These are phyloP conservation scores for Microplitis demolitor DNA, from an alignment of 1,140 invertebrate genomes.

Conservation along the genomic window DNA sequence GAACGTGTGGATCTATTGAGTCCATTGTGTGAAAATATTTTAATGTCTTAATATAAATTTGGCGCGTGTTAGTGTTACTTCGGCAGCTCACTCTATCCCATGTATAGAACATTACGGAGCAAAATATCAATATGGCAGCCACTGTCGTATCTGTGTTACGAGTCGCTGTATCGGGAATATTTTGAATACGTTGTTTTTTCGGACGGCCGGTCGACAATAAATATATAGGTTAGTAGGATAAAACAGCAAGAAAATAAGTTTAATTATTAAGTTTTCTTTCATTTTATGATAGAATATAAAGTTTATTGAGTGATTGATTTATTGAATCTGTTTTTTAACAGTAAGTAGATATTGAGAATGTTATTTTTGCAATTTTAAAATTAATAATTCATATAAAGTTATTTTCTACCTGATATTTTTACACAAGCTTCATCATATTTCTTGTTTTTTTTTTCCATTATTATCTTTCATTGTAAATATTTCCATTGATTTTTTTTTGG, in stretches of 20 bases:
- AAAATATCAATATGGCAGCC: constrained; percentile 35
- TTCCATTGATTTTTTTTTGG: too few relatives aligned
- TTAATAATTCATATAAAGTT: too few relatives aligned
- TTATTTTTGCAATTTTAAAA: too few relatives aligned
- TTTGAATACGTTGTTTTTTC: constrained; percentile 29
- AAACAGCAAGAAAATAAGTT: neutral
- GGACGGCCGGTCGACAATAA: constrained; percentile 30
- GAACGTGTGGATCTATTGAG: too few relatives aligned
- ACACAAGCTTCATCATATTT: too few relatives aligned
- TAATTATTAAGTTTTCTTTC: neutral
- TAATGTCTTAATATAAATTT: neutral
- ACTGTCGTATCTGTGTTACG: constrained; percentile 28
- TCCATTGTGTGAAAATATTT: too few relatives aligned
- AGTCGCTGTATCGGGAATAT: constrained; percentile 33
- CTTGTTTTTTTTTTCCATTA: too few relatives aligned
- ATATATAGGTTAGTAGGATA: constrained; percentile 27
- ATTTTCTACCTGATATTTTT: too few relatives aligned
- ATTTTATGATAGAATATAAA: neutral
- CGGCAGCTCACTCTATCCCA: constrained; percentile 14
- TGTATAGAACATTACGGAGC: constrained; percentile 23
- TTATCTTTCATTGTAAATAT: too few relatives aligned
- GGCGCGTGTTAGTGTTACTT: too few relatives aligned
- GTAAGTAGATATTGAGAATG: too few relatives aligned
- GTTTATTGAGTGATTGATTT: neutral
- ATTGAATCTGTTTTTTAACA: too few relatives aligned